Base-by-base conservation (phyloP, 2,797 vertebrate genomes). In the Sebastes dallii region DNA sequence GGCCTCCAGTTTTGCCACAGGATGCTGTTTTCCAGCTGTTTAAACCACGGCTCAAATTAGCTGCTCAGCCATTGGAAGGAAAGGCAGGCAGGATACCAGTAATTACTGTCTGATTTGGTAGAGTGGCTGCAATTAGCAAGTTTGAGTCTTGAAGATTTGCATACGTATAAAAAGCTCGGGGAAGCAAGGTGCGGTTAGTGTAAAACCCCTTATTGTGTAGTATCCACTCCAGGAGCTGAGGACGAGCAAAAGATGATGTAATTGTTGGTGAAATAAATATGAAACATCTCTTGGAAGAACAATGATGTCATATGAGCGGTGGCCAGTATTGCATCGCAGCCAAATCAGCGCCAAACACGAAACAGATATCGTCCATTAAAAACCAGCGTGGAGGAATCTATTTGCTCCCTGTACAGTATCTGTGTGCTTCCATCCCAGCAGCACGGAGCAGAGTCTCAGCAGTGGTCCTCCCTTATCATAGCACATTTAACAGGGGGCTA, bases 21-120 rank as follows among this genome's bases (percentile, higher is more conserved):
- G 92, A 94, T 88, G 85, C 89, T 89, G 89, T 92, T 95, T 91
- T 86, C 95, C 96, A 96, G 95, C 96, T 97, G 96, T 96, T 96
- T 94, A 94, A 95, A 92, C 92, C 92, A 66, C 88, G 80, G 95
- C 95, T 96, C 94, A 95, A 95, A 96, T 97, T 96, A 96, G 94
- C 91, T 94, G 96, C 95, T 96, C 94, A 95, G 95, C 93, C 96
- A 96, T 95, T 96, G 95, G 94, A 92, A 94, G 91, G 94, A 94
- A 95, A 94, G 93, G 83, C 95, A 95, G 94, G 95, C 96, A 96
- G 96, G 96, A 97, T 96, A 95, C 94, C 93, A 93, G 94, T 94
- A 97, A 97, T 97, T 97, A 96, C 94, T 0, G 86, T 92, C 93
- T 96, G 96, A 97, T n/a, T 97, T 97, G 96, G 96, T 95, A 94